A percentile compares a stretch with the other conserved stretches of the same genome.
These are phyloP conservation scores for Noctua janthina DNA, from an alignment of 2,888 invertebrate genomes.

Conservation along the genomic window DNA sequence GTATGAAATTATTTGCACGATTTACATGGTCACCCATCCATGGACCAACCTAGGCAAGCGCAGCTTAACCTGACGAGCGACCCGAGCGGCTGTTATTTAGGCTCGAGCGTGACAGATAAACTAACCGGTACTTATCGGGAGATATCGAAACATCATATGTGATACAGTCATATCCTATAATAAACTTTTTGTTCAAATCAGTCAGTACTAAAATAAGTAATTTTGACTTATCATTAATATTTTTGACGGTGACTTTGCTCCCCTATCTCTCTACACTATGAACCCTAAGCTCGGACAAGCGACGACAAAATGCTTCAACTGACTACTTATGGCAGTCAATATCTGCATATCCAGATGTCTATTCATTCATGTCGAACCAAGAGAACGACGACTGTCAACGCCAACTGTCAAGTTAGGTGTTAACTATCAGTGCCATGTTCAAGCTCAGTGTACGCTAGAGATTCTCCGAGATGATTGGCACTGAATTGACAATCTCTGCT, in stretches of 20 bases:
- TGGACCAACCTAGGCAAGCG: too few species aligned
- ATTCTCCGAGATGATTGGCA: constrained; percentile 37
- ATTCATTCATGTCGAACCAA: background rate
- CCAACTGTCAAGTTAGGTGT: constrained; percentile 22
- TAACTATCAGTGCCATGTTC: constrained; percentile 8
- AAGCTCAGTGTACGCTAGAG: constrained; percentile 6
- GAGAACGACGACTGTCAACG: background rate
- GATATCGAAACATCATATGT: background rate
- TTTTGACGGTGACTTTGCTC: background rate
- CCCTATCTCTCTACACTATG: background rate
- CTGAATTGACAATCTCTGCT: constrained; percentile 39
- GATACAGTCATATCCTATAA: too few species aligned
- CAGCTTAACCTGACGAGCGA: background rate
- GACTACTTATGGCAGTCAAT: background rate
- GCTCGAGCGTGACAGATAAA: background rate
- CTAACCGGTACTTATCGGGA: background rate
- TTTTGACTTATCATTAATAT: background rate
- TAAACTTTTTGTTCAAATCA: background rate
- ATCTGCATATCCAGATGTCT: background rate
- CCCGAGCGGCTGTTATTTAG: background rate
- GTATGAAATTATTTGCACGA: too few species aligned
- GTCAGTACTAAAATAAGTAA: background rate
- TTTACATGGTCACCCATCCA: too few species aligned
- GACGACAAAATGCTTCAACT: background rate
- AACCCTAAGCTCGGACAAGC: background rate